These are phyloP conservation scores for Heliconius hewitsoni DNA, from an alignment of 1,140 invertebrate species.

Conservation along the genomic window DNA sequence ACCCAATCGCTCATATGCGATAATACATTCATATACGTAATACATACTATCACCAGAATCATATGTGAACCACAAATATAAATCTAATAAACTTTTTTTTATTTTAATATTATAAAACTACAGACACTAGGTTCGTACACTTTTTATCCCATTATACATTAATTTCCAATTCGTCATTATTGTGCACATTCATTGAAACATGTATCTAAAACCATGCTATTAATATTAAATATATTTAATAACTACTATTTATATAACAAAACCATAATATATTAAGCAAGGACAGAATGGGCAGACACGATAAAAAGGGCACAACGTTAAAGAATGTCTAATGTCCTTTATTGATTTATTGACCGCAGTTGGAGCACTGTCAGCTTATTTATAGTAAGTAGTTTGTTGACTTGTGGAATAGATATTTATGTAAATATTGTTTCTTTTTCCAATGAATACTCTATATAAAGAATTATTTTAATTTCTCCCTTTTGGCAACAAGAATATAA, in stretches of 20 bases:
- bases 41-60: too few relatives aligned
- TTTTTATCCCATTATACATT: too few relatives aligned
- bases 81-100: too few relatives aligned
- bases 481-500: too few relatives aligned
- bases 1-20: too few relatives aligned
- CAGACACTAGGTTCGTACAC: too few relatives aligned
- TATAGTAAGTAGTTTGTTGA: neutral
- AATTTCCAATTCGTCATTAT: too few relatives aligned
- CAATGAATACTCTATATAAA: too few relatives aligned
- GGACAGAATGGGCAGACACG: neutral
- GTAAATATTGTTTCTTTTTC: neutral
- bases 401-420: neutral
- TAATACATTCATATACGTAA: too few relatives aligned
- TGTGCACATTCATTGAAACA: neutral
- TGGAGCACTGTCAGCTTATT: neutral
- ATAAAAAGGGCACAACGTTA: neutral
- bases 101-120: too few relatives aligned
- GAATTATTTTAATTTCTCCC: too few relatives aligned
- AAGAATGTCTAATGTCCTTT: neutral
- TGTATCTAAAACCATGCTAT: neutral
- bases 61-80: too few relatives aligned
- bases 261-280: neutral
- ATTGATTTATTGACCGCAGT: slow-evolving; percentile 5
- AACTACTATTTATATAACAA: neutral
- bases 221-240: neutral